phyloP scores from a whole-genome alignment of 2,797 vertebrate genomes.

The Bufotes viridis region DNA sequence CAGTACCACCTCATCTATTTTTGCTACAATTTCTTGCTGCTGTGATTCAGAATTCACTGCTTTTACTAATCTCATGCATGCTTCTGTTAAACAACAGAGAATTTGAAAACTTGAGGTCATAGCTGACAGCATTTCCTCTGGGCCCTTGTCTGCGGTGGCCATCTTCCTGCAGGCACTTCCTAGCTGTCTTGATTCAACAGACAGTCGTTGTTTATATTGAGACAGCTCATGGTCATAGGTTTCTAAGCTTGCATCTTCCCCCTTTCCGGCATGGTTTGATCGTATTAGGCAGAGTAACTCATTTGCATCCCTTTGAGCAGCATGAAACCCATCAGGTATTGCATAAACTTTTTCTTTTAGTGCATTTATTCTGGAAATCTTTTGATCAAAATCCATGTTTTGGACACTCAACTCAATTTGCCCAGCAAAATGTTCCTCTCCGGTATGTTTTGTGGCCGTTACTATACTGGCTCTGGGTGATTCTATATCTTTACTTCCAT shows the following conservation, averaged over 20 bases:
- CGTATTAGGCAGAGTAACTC: slow-evolving; percentile 87
- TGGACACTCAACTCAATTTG: slow-evolving; percentile 71
- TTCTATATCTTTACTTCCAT: slow-evolving; percentile 67
- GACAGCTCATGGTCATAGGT: slow-evolving; percentile 77
- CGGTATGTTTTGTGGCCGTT: slow-evolving; percentile 69
- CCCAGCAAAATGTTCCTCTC: slow-evolving; percentile 67
- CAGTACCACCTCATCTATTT: slow-evolving; percentile 86
- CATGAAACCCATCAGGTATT: slow-evolving; percentile 87
- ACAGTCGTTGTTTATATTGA: slow-evolving; percentile 85
- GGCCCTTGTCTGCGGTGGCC: slow-evolving; percentile 85
- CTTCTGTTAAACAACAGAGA: slow-evolving; percentile 91
- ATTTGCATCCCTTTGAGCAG: slow-evolving; percentile 89
- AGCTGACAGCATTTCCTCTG: slow-evolving; percentile 90
- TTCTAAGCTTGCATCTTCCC: slow-evolving; percentile 74
- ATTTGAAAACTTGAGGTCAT: slow-evolving; percentile 94
- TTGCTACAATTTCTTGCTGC: slow-evolving; percentile 84
- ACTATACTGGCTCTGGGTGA: slow-evolving; percentile 65
- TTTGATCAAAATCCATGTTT: slow-evolving; percentile 79
- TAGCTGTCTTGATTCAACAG: slow-evolving; percentile 88
- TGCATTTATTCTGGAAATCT: slow-evolving; percentile 79
- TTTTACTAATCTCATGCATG: slow-evolving; percentile 91
- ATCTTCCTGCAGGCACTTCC: slow-evolving; percentile 89
- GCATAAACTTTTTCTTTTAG: slow-evolving; percentile 89
- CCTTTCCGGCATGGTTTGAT: slow-evolving; percentile 74
- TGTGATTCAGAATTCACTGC: slow-evolving; percentile 81